These are phyloP conservation scores for Kudoa iwatai DNA, from an alignment of 30 jellyfish, hydroid and myxozoan species.

Conservation along the genomic window DNA sequence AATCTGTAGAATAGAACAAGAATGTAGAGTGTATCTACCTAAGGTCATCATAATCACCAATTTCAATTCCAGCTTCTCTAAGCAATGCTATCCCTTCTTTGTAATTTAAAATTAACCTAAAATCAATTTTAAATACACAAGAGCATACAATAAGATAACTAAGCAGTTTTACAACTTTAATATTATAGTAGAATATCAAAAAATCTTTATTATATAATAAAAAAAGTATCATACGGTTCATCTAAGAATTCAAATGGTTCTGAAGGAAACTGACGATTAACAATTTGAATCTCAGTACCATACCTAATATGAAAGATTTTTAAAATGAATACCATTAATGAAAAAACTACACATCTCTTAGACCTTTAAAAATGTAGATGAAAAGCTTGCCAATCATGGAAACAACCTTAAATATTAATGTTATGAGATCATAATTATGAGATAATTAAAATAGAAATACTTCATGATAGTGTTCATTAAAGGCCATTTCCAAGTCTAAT, in stretches of 20 bases:
- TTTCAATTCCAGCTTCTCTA: conserved; percentile 75
- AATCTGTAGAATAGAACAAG: not conserved
- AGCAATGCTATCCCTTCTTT: conserved; percentile 75
- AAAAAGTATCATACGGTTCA: conserved; percentile 15
- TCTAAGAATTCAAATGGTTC: conserved; percentile 78
- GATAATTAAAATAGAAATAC: conserved; percentile 2
- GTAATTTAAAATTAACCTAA: conserved; percentile 27
- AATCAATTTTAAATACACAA: not conserved
- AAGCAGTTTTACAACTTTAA: not conserved
- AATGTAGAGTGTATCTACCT: conserved; percentile 7
- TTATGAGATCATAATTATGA: not conserved
- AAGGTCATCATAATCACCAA: conserved; percentile 88
- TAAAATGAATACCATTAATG: not conserved
- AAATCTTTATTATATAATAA: not conserved
- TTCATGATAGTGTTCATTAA: conserved; percentile 92
- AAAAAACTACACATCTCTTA: conserved; percentile 20
- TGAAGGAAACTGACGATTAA: conserved; percentile 58
- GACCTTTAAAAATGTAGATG: conserved; percentile 58
- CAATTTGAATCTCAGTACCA: conserved; percentile 26
- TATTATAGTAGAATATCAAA: not conserved
- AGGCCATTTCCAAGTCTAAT: conserved; percentile 86
- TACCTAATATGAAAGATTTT: conserved; percentile 10
- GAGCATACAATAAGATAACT: too few relatives aligned
- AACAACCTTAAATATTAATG: conserved; percentile 37
- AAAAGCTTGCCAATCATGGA: conserved; percentile 52